Base-by-base conservation (phyloP, 2,888 invertebrate species). In the Steinernema hermaphroditum region DNA sequence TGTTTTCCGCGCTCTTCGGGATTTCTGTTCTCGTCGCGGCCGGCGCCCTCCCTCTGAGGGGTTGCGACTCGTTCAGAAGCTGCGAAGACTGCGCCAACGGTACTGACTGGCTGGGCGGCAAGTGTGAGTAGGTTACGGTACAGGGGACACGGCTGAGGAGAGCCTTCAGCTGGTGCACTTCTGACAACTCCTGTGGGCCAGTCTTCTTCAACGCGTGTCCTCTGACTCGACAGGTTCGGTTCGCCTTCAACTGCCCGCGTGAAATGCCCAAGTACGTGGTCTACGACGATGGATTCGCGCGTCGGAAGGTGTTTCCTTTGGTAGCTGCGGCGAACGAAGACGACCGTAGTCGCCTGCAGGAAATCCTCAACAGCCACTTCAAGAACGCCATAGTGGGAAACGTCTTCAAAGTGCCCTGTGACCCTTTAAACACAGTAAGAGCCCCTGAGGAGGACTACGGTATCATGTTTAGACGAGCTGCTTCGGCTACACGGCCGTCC, bases 251-350 rank as follows among this genome's bases (percentile, higher is more conserved):
- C 69, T 69, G 69, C 16, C 69, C 69, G 29, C 22, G 69, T 16
- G n/a, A 27, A 29, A 22, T 49, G 49, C 69, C 69, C 22, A 68
- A 27, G n/a, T 37, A 37, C 41, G 44, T 44, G 69, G 41, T 16
- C 19, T 69, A 69, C 49, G 49, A 49, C 49, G 69, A 69, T 9
- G 41, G 41, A 24, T 69, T 69, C 43, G 43, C 27, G 27, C 24
- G 41, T 19, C 16, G 41, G 43, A 69, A 69, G 69, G 69, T 29
- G 44, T 41, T 69, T 44, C 69, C 69, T 46, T 16, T 69, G 69
- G 29, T 69, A 14, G 44, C 46, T 2, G 69, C 69, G 1, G 22
- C 69, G 1, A 41, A 41, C 49, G 49, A 69, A 14, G 43, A 41
- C 69, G 19, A 29, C 19, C 27, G 32, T 12, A 19, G 19, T 14